These are phyloP conservation scores for Trissolcus japonicus DNA, from an alignment of 2,888 invertebrate species.

Conservation along the genomic window DNA sequence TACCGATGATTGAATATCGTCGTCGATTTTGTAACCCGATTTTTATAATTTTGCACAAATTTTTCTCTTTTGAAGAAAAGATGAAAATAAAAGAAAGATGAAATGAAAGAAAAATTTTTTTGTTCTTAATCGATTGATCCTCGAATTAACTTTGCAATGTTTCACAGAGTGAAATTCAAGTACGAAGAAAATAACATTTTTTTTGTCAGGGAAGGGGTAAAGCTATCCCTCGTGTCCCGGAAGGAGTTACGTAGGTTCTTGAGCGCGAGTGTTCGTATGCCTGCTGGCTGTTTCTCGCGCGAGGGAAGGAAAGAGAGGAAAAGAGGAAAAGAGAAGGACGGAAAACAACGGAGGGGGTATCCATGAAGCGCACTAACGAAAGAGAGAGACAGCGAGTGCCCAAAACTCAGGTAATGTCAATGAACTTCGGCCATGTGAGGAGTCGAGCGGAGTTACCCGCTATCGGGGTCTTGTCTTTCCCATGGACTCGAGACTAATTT, in stretches of 20 bases:
- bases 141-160: too few species aligned
- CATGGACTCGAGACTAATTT: slow-evolving; percentile 76
- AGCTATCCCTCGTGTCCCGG: slow-evolving; percentile 55
- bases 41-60: too few species aligned
- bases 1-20: too few species aligned
- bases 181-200: slow-evolving; percentile 42
- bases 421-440: slow-evolving; percentile 55
- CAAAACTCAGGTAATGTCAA: slow-evolving; percentile 75
- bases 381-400: slow-evolving; percentile 72
- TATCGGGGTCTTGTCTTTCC: slow-evolving; percentile 77
- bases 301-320: slow-evolving; percentile 52
- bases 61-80: too few species aligned
- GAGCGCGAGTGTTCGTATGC: slow-evolving; percentile 55
- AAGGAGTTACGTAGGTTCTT: slow-evolving; percentile 56
- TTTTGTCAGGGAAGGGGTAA: slow-evolving; percentile 34
- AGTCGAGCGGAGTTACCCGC: slow-evolving; percentile 63
- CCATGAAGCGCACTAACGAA: slow-evolving; percentile 61
- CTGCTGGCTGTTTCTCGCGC: slow-evolving; percentile 53
- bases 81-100: too few species aligned
- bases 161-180: slow-evolving; percentile 18
- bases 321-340: slow-evolving; percentile 58
- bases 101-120: too few species aligned
- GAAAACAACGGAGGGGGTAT: slow-evolving; percentile 51
- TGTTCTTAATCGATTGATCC: too few species aligned
- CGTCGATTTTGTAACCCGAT: too few species aligned